These are phyloP conservation scores for Dromococcyx pavoninus DNA, from an alignment of 2,797 vertebrate genomes.

Conservation along the genomic window DNA sequence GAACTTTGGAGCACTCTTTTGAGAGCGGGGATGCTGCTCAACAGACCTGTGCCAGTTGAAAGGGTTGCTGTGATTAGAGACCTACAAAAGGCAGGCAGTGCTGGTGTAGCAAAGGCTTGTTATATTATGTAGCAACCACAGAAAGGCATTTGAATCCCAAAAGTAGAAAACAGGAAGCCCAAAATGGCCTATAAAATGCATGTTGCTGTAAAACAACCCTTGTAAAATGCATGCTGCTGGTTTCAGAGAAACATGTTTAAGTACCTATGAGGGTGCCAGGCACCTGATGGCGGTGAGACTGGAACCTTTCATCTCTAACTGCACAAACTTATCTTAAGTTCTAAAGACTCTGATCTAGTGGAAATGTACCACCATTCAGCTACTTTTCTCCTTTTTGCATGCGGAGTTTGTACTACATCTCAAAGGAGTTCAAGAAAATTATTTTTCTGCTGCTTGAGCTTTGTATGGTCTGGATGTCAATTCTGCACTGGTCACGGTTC, in stretches of 20 bases:
- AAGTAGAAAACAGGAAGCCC: background rate
- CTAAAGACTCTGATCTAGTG: background rate
- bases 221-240: background rate
- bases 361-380: background rate
- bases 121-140: background rate
- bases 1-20: background rate
- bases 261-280: background rate
- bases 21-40: background rate
- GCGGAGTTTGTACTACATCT: background rate
- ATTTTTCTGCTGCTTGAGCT: background rate
- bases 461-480: background rate
- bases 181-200: background rate
- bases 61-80: background rate
- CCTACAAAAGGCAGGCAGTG: background rate
- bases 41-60: background rate
- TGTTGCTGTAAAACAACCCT: background rate
- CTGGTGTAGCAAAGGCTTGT: background rate
- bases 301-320: background rate
- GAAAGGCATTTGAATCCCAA: background rate
- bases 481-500: background rate
- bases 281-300: background rate
- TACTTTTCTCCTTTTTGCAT: background rate
- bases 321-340: background rate
- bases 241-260: background rate
- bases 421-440: background rate